Conservation (phyloP, 37 sponge, comb jelly and placozoan species). For the Crambe crambe region DNA sequence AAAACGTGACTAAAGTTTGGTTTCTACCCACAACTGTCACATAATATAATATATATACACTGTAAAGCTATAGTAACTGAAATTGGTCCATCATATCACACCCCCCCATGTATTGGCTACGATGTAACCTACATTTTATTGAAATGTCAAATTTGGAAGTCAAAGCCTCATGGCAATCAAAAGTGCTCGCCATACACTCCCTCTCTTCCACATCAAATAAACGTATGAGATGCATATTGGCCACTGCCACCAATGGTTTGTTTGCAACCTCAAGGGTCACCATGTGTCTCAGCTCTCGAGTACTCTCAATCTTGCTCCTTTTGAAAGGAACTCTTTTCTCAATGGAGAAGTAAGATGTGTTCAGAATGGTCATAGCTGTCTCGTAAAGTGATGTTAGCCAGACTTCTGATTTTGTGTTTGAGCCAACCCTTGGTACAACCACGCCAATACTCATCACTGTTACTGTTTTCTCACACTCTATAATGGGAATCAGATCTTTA, state of each 20-base stretch:
- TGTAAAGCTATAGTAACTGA: no score
- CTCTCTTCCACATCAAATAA: slow-evolving; percentile 18
- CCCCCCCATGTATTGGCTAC: no score
- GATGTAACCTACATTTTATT: no score
- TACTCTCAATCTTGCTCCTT: neutral
- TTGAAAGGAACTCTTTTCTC: neutral
- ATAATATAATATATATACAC: no score
- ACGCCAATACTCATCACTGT: slow-evolving; percentile 21
- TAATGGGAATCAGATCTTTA: neutral
- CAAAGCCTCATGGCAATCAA: neutral
- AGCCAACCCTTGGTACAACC: neutral
- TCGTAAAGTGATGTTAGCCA: slow-evolving; percentile 42
- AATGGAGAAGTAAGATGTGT: neutral
- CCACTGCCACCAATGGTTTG: slow-evolving; percentile 12
- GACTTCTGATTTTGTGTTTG: slow-evolving; percentile 7
- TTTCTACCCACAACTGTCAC: no score
- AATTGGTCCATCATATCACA: no score
- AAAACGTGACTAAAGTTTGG: no score
- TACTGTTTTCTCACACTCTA: neutral
- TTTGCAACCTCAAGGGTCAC: neutral
- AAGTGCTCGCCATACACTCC: neutral
- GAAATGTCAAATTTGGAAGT: no score
- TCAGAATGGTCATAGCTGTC: neutral
- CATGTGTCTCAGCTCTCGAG: slow-evolving; percentile 17
- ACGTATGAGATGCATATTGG: slow-evolving; percentile 18